phyloP scores from a whole-genome alignment of 2,888 invertebrate species.

The Aleiodes leptofemur region DNA sequence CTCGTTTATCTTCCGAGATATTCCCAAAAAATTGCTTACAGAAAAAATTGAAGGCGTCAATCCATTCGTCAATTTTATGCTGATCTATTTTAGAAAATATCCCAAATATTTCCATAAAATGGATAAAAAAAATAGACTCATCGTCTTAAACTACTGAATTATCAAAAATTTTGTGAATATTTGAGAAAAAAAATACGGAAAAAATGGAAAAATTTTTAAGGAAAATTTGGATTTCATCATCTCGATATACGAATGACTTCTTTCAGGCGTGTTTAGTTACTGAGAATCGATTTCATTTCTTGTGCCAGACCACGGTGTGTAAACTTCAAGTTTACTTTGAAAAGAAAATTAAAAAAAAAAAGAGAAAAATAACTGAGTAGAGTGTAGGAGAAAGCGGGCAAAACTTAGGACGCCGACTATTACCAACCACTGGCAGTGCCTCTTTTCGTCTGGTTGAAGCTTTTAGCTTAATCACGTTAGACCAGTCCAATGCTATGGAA shows the following conservation, averaged over 20 bases:
- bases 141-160: no score
- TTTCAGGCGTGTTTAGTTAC: background rate
- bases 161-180: no score
- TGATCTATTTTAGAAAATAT: no score
- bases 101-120: no score
- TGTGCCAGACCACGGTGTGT: conserved; percentile 25
- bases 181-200: no score
- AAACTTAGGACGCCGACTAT: conserved; percentile 5
- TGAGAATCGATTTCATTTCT: conserved; percentile 23
- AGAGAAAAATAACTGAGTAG: conserved; percentile 6
- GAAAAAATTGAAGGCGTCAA: no score
- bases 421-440: conserved; percentile 41
- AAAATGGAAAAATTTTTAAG: no score
- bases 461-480: conserved; percentile 64
- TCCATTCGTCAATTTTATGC: no score
- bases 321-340: conserved; percentile 34
- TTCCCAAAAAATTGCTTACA: no score
- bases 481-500: conserved; percentile 54
- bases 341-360: conserved; percentile 11
- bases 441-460: conserved; percentile 56
- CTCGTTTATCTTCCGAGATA: no score
- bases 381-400: background rate
- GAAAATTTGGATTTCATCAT: no score
- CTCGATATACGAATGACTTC: background rate
- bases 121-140: no score